Evolutionary conservation across 2,888 invertebrate genomes (phyloP), one percentile per base, ranked within the genome.

Genomic region (Thysanoteuthis rhombus): DNA sequence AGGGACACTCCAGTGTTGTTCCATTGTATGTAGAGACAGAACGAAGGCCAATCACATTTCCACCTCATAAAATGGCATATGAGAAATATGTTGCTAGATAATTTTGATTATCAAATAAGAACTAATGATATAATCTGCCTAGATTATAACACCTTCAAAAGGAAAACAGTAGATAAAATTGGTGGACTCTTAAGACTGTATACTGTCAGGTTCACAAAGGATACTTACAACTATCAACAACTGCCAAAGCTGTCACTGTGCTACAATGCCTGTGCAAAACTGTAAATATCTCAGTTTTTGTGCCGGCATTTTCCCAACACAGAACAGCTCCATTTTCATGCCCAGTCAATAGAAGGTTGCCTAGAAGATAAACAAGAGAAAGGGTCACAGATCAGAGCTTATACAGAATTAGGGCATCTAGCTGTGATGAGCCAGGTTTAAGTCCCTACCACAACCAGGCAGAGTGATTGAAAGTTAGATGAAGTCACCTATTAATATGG

Each of bases 281-380:
- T n/a, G 92, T 45, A 19, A 12, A 45, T 6, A 45, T 92, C 45
- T 92, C 45, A 12, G n/a, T 38, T 45, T 92, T 92, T 12, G n/a
- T 92, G 32, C 92, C 92, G 19, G 92, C 92, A 92, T 92, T 92
- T 40, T 32, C 92, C 92, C 92, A 92, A 92, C 92, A 92, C 19
- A 92, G n/a, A 40, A 92, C 92, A 42, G 42, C 19, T 32, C 92
- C 92, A 92, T 92, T 92, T 45, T 92, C 92, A 92, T 92, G 92
- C n/a, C 92, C 92, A 92, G 92, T 92, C 40, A 92, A n/a, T 32
- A 92, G 10, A 8, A 92, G 32, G 36, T 92, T 92, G 28, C 40
- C 92, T 92, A 45, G 40, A 92, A 45, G 32, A 75, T 75, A 75
- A 75, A 36, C 75, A 75, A 75, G 75, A 75, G n/a, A 75, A 75